Base-by-base conservation (phyloP, 2,888 invertebrate genomes). In the Malacosoma neustria region DNA sequence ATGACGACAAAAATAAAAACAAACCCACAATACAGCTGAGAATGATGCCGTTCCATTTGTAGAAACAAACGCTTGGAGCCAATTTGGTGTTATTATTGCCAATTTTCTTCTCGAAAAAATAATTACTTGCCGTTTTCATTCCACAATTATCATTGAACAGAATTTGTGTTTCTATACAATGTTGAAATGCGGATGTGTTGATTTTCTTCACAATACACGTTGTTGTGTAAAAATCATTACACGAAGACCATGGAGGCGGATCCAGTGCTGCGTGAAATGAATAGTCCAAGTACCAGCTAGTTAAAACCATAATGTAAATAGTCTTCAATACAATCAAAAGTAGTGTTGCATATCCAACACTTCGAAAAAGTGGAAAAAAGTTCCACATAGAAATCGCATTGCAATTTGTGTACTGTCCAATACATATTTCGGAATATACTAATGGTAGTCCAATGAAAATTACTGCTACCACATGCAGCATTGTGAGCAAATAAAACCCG, bases 141-240 rank as follows among this genome's bases (percentile, higher is more conserved):
- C 74, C 76, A 14, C 81, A 80, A 39, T 79, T 75, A n/a, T 63
- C 62, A n/a, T 59, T 49, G 38, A 71, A 77, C 38, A 79, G 42
- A 7, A 45, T 40, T 53, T 73, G 71, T 15, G 76, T 65, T 59
- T 81, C 79, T 33, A 84, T 37, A 38, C 82, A 84, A 42, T 75
- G 73, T 61, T 84, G 81, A 45, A 75, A 82, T 41, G 69, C 50
- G 1, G 82, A 72, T 1, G 77, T 54, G 36, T 84, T 76, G 1
- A 72, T 38, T 32, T 67, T 54, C 54, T 84, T 85, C 6, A 82
- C 72, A 77, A 85, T 81, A 50, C 84, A 84, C 43, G 62, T 68
- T 7, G 48, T 38, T 14, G 49, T 46, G 31, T 61, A 61, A 34
- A 57, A 77, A n/a, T 69, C 69, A 1, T 70, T 65, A 41, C 84